Base-by-base conservation (phyloP, 30 jellyfish, hydroid and myxozoan genomes). In the Cassiopea andromeda region DNA sequence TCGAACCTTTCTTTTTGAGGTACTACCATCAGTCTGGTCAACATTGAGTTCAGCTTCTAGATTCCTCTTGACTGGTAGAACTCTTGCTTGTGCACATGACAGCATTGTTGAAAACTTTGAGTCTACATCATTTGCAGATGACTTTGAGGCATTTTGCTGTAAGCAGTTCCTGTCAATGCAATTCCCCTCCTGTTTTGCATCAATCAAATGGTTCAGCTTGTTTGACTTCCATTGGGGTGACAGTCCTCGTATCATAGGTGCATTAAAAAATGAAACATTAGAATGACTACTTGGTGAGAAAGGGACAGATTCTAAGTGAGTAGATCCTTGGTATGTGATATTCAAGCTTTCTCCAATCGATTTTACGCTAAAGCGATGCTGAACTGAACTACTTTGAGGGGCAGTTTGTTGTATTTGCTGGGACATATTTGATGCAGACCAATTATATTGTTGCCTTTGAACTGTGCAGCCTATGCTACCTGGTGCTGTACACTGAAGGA, bases 191-290 rank as follows among this genome's bases (percentile, higher is more conserved):
- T 64, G 43, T 45, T 48, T 73, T 69, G 67, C 43, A 66, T 81
- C 45, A 10, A 79, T 46, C 67, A 54, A 75, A 69, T 81, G 67
- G 9, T 1, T 0, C 8, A 10, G 12, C 7, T 73, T 78, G 48
- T 48, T 81, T 18, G 69, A 27, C 66, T 66, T 81, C 54, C 69
- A 38, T 66, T 81, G 90, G 5, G 90, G 90, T 1, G 90, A 81
- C 12, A 81, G 70, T 67, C 90, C 90, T 45, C 90, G 81, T 2
- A 81, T 49, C 44, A 9, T 47, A 27, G 70, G n/a, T 46, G 86
- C 48, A 60, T 77, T 77, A 15, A 60, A 10, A 45, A 77, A 77
- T 38, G 70, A 7, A 19, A 48, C 72, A 2, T 54, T 13, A 48
- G 86, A 43, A 58, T 48, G 74, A 19, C 59, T 50, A 43, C 86